Base-by-base conservation (phyloP, 2,888 invertebrate species). In the Agonum fuliginosum region DNA sequence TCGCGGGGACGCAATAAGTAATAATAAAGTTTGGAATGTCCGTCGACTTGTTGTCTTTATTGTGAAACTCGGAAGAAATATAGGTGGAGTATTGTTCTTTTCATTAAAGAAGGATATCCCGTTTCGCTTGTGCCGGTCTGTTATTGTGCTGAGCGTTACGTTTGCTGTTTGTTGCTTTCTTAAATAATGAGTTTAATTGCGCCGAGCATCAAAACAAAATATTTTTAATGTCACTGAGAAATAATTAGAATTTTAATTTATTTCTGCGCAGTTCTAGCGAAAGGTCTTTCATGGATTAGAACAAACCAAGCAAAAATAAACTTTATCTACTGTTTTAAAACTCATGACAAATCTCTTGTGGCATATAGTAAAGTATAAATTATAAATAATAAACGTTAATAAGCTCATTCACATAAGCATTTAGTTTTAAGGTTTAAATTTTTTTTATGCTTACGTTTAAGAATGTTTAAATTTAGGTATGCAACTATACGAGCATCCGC, bases 21-120 rank as follows among this genome's bases (percentile, higher is more conserved):
- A 80, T 80, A 80, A 80, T 78, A 80, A 80, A 80, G 80, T 80
- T 80, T 70, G 43, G 79, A 78, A 77, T 78, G 75, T 75, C 74
- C 74, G 74, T 48, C 30, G 75, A 48, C 67, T 75, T 75, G 74
- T 46, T 74, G 75, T 75, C 75, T 65, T 75, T 75, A 75, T 67
- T 75, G 75, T 75, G 75, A 65, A 75, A 75, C 75, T 75, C 75
- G 30, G 74, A 34, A 54, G 58, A 73, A 58, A 73, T 73, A 73
- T 73, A 73, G 73, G 73, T 73, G 65, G 74, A 43, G 74, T 74
- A 74, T 74, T 74, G 74, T 74, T 74, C 74, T 74, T 74, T 74
- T 74, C 74, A 74, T 74, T 74, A 74, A 74, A 65, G 74, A 43
- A 62, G 65, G 74, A 74, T 62, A 74, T 74, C 43, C 62, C 46